Evolutionary conservation across 2,797 vertebrate genomes (phyloP).

Genomic region (Pantherophis alleghaniensis): DNA sequence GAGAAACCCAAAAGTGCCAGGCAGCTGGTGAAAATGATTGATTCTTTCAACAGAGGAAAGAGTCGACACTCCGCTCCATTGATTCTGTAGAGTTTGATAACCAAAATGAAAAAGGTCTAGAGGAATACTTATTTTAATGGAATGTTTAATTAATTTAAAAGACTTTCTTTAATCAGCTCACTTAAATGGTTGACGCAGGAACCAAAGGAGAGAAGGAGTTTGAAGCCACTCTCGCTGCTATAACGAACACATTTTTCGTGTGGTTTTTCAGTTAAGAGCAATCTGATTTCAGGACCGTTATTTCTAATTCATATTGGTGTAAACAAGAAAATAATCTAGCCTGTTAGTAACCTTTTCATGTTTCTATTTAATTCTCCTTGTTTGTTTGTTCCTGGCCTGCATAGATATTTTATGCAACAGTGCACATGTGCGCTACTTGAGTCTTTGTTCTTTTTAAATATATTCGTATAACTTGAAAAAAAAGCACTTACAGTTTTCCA

Average conservation of each 20-base stretch:
- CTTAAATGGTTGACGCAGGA: background rate
- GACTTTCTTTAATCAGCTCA: background rate
- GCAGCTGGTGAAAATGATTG: background rate
- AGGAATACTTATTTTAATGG: background rate
- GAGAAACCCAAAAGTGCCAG: background rate
- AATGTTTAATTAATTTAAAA: slow-evolving; percentile 7
- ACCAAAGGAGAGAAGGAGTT: background rate
- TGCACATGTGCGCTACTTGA: slow-evolving; percentile 25
- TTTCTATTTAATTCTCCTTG: background rate
- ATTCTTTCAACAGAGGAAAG: too few species aligned
- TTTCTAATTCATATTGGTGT: slow-evolving; percentile 3
- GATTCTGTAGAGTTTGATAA: background rate
- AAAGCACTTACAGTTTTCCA: slow-evolving; percentile 15
- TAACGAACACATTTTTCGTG: background rate
- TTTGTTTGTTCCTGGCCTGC: slow-evolving; percentile 27
- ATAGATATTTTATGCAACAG: slow-evolving; percentile 27
- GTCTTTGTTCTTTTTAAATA: slow-evolving; percentile 19
- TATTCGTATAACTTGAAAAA: slow-evolving; percentile 35
- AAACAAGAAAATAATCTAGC: slow-evolving; percentile 8
- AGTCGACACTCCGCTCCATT: background rate
- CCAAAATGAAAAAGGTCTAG: background rate
- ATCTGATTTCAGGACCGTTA: slow-evolving; percentile 6
- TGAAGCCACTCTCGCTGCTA: background rate
- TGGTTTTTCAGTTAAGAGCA: background rate
- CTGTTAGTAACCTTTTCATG: background rate